phyloP scores from a whole-genome alignment of 2,113 vertebrate species.

The Sceloporus tristichus region DNA sequence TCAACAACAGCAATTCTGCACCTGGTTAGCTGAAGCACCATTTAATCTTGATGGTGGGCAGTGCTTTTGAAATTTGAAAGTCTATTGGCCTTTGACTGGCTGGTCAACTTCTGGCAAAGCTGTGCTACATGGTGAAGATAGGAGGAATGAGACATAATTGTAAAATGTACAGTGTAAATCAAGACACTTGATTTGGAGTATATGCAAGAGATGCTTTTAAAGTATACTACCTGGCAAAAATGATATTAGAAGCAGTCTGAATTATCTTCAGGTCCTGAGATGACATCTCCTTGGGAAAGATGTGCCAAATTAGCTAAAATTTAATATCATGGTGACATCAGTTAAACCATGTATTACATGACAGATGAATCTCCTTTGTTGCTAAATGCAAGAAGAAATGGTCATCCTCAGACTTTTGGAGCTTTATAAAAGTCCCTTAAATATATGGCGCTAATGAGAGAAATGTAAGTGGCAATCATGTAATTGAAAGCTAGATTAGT shows the following conservation, averaged over 20 bases:
- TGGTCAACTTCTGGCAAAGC: neutral
- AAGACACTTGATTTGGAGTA: too few species aligned
- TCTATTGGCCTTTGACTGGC: too few species aligned
- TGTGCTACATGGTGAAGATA: neutral
- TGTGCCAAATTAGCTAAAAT: slow-evolving; percentile 62
- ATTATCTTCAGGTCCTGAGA: slow-evolving; percentile 35
- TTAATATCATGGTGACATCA: slow-evolving; percentile 59
- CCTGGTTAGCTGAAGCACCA: neutral
- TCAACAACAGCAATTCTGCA: neutral
- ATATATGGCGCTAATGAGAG: slow-evolving; percentile 38
- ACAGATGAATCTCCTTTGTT: slow-evolving; percentile 59
- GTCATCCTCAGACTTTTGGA: slow-evolving; percentile 48
- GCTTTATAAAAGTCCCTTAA: slow-evolving; percentile 54
- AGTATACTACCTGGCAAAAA: slow-evolving; percentile 35
- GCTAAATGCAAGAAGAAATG: slow-evolving; percentile 61
- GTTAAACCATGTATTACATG: slow-evolving; percentile 51
- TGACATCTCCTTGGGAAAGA: slow-evolving; percentile 4
- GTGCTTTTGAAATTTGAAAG: neutral
- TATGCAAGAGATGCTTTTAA: neutral
- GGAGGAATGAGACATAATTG: neutral
- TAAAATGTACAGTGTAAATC: too few species aligned
- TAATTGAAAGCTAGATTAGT: slow-evolving; percentile 48
- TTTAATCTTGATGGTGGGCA: neutral
- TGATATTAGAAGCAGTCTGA: slow-evolving; percentile 48
- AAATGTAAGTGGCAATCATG: slow-evolving; percentile 42